phyloP scores from a whole-genome alignment of 2,797 vertebrate species.

The Cottoperca gobio region DNA sequence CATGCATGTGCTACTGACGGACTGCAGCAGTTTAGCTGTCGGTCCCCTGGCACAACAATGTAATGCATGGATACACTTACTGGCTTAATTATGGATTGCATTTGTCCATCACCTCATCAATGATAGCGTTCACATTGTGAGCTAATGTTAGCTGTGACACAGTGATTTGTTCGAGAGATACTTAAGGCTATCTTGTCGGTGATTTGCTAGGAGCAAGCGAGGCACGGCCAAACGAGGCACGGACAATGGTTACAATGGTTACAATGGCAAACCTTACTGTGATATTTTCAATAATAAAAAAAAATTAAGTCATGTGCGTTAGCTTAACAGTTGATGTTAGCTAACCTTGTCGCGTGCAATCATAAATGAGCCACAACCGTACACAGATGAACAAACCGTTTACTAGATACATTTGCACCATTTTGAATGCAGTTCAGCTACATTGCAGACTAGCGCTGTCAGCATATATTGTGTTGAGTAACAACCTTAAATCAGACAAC shows the following conservation, averaged over 20 bases:
- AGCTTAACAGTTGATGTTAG: constrained; percentile 41
- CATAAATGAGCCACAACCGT: background rate
- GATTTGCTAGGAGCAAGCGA: background rate
- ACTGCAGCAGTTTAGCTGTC: background rate
- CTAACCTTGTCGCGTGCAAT: constrained; percentile 34
- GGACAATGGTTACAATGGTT: background rate
- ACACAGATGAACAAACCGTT: background rate
- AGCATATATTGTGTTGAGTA: accelerated
- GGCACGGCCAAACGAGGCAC: accelerated
- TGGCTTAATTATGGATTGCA: background rate
- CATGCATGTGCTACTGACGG: constrained; percentile 34
- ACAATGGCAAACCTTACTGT: background rate
- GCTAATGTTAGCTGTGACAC: constrained; percentile 1
- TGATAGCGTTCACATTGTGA: background rate
- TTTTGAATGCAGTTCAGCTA: accelerated
- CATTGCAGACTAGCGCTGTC: background rate
- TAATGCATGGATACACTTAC: accelerated
- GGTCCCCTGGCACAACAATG: background rate
- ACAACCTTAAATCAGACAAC: background rate
- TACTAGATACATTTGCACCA: background rate
- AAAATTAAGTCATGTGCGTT: background rate
- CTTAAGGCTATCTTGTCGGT: background rate
- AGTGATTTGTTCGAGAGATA: background rate
- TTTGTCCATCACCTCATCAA: background rate
- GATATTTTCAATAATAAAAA: background rate